These are phyloP conservation scores for Idaea aversata DNA, from an alignment of 2,888 invertebrate species.

Conservation along the genomic window DNA sequence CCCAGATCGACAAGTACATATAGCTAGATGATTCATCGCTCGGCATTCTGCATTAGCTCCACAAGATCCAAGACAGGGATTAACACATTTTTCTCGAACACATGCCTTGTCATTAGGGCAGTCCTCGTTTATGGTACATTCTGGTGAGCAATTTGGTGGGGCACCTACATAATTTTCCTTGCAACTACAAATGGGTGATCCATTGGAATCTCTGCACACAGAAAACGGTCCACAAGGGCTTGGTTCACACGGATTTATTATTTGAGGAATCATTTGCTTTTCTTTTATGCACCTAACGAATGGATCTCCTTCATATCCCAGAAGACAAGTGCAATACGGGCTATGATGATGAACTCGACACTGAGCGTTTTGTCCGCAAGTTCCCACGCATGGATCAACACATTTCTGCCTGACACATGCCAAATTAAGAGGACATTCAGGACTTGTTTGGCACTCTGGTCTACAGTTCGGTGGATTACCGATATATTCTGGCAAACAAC, in stretches of 20 bases:
- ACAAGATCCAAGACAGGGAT: slow-evolving; percentile 86
- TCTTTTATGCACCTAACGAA: slow-evolving; percentile 77
- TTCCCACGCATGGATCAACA: slow-evolving; percentile 89
- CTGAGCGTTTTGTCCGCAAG: slow-evolving; percentile 85
- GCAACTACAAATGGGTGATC: slow-evolving; percentile 82
- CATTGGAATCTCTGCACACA: slow-evolving; percentile 77
- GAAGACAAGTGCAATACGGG: slow-evolving; percentile 87
- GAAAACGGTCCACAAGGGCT: slow-evolving; percentile 87
- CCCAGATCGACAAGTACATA: slow-evolving; percentile 84
- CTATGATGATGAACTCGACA: slow-evolving; percentile 85
- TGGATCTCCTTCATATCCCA: slow-evolving; percentile 88
- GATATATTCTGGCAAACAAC: slow-evolving; percentile 83
- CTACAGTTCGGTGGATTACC: slow-evolving; percentile 89
- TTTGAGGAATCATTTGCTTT: slow-evolving; percentile 78
- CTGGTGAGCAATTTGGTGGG: slow-evolving; percentile 87
- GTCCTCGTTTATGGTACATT: slow-evolving; percentile 88
- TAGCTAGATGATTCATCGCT: slow-evolving; percentile 87
- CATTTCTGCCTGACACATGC: slow-evolving; percentile 90
- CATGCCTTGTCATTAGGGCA: slow-evolving; percentile 87
- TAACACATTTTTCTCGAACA: slow-evolving; percentile 85
- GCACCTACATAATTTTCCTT: slow-evolving; percentile 82
- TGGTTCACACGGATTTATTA: slow-evolving; percentile 78
- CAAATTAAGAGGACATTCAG: slow-evolving; percentile 88
- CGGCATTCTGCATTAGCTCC: slow-evolving; percentile 86
- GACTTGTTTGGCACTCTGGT: slow-evolving; percentile 88